These are phyloP conservation scores for Anaspis maculata DNA, from an alignment of 2,888 invertebrate genomes.

Conservation along the genomic window DNA sequence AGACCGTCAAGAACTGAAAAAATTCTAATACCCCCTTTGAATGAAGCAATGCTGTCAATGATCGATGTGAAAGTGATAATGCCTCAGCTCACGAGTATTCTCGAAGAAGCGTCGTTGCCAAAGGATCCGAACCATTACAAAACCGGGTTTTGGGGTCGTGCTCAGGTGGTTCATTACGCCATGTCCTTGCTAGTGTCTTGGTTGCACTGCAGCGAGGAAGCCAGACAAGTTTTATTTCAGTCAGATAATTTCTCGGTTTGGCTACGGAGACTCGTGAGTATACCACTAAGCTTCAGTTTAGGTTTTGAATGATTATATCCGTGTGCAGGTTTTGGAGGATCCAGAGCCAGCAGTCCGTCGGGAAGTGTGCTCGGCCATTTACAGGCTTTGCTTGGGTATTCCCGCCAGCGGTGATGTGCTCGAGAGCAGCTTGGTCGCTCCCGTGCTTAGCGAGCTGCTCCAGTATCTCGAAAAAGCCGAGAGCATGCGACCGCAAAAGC, in stretches of 20 bases:
- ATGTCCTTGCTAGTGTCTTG: slow-evolving; percentile 89
- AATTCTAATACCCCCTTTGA: slow-evolving; percentile 61
- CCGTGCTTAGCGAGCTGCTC: slow-evolving; percentile 72
- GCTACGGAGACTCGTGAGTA: slow-evolving; percentile 71
- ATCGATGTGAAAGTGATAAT: slow-evolving; percentile 80
- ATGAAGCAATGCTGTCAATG: slow-evolving; percentile 69
- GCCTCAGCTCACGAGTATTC: slow-evolving; percentile 74
- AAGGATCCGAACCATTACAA: slow-evolving; percentile 78
- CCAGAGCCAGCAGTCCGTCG: slow-evolving; percentile 86
- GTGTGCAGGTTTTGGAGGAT: slow-evolving; percentile 66
- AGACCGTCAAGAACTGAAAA: slow-evolving; percentile 48
- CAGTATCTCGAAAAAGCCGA: slow-evolving; percentile 78
- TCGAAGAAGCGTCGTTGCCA: slow-evolving; percentile 77
- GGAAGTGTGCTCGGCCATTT: slow-evolving; percentile 89
- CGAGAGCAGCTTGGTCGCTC: slow-evolving; percentile 61
- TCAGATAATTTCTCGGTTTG: slow-evolving; percentile 69
- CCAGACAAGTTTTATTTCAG: slow-evolving; percentile 67
- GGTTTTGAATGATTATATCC: not conserved
- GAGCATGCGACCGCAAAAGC: slow-evolving; percentile 63
- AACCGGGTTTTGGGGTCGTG: slow-evolving; percentile 87
- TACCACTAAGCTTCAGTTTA: slow-evolving; percentile 2
- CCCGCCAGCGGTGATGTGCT: slow-evolving; percentile 37
- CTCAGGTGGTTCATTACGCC: slow-evolving; percentile 86
- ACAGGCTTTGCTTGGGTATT: slow-evolving; percentile 73
- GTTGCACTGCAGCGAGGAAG: slow-evolving; percentile 79